Percentiles rank a stretch among this genome's conserved stretches.
phyloP scores from a whole-genome alignment of 2,888 invertebrate species.

The Sminthurides aquaticus region DNA sequence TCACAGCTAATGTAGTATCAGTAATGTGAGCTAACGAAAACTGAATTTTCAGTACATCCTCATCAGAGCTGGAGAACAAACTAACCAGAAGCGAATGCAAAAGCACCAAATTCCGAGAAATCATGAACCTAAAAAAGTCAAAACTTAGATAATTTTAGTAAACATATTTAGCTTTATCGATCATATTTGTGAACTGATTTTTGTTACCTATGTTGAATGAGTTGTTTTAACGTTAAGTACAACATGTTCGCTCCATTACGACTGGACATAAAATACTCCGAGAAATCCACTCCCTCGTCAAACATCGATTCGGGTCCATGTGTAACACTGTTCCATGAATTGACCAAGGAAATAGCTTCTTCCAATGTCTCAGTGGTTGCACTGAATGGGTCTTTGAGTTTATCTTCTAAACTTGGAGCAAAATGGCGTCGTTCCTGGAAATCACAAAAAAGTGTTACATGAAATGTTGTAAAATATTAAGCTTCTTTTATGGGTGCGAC shows the following conservation, averaged over 20 bases:
- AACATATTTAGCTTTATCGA: background rate
- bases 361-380: slow-evolving; percentile 8
- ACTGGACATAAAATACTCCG: slow-evolving; percentile 39
- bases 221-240: slow-evolving; percentile 33
- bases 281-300: slow-evolving; percentile 25
- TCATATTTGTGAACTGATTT: background rate
- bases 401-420: slow-evolving; percentile 29
- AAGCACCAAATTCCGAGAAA: slow-evolving; percentile 35
- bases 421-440: slow-evolving; percentile 39
- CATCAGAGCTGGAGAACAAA: slow-evolving; percentile 24
- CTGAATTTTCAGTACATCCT: slow-evolving; percentile 11
- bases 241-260: slow-evolving; percentile 39
- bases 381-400: slow-evolving; percentile 34
- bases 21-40: slow-evolving; percentile 8
- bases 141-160: slow-evolving; percentile 2
- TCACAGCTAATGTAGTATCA: slow-evolving; percentile 12
- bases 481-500: background rate
- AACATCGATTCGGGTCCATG: slow-evolving; percentile 16
- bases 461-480: no score
- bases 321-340: slow-evolving; percentile 33
- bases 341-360: slow-evolving; percentile 12
- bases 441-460: slow-evolving; percentile 1
- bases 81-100: slow-evolving; percentile 32
- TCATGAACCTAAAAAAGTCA: slow-evolving; percentile 29
- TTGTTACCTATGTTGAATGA: slow-evolving; percentile 35